Percentiles rank a stretch among this genome's conserved stretches.
Evolutionary conservation across 2,113 vertebrate genomes (phyloP).

Genomic region (Mesocricetus auratus): DNA sequence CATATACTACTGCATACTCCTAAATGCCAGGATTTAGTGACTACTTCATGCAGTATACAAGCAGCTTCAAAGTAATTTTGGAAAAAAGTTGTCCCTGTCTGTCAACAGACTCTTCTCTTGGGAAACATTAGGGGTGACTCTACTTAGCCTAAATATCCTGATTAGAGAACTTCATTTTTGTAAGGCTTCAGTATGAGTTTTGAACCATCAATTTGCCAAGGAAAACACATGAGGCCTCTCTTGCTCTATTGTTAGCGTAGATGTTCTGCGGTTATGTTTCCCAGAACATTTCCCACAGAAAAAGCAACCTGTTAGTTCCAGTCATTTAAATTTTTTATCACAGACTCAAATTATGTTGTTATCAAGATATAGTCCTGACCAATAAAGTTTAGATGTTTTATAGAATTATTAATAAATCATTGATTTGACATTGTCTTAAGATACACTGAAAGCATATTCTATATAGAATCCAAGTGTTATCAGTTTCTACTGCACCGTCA

Average conservation of each 20-base stretch:
- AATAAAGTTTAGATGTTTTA: not conserved
- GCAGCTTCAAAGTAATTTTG: not conserved
- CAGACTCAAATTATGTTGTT: not conserved
- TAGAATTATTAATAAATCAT: not conserved
- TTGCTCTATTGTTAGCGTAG: not conserved
- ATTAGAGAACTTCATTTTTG: conserved; percentile 15
- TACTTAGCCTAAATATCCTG: not conserved
- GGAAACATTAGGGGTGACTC: not conserved
- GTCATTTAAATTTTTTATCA: conserved; percentile 52
- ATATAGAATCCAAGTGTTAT: not conserved
- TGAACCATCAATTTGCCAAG: conserved; percentile 6
- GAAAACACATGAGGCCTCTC: not conserved
- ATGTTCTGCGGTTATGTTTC: conserved; percentile 2
- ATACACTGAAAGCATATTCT: not conserved
- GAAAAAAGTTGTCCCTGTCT: not conserved
- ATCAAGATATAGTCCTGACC: not conserved
- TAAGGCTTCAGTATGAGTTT: not conserved
- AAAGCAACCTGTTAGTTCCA: conserved; percentile 28
- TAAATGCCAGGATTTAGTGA: not conserved
- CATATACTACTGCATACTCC: not conserved
- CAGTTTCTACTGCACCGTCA: not conserved
- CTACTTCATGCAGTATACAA: not conserved
- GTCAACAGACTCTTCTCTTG: not conserved
- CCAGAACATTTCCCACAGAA: conserved; percentile 11
- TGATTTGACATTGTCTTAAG: not conserved